phyloP scores from a whole-genome alignment of 2,888 invertebrate species.

The Eupithecia abbreviata region DNA sequence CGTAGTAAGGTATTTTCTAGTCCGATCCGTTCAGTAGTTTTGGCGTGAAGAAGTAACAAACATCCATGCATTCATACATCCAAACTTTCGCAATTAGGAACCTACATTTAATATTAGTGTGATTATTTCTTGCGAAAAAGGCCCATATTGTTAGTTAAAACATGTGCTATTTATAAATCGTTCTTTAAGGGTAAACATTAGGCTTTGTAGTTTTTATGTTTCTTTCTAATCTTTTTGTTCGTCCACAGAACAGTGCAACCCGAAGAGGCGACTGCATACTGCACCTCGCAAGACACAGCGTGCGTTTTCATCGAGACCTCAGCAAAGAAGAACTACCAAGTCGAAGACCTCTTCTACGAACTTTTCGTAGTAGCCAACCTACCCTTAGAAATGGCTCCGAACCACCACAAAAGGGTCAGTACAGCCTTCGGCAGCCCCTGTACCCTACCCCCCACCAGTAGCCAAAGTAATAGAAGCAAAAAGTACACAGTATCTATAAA shows the following conservation, averaged over 20 bases:
- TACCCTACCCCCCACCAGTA: slow-evolving; percentile 87
- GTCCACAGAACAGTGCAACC: slow-evolving; percentile 87
- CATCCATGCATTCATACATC: too few species aligned
- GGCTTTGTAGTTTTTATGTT: background rate
- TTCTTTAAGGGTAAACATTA: background rate
- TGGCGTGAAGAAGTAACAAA: too few species aligned
- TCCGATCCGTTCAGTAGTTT: too few species aligned
- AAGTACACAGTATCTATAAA: slow-evolving; percentile 92
- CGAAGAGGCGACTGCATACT: slow-evolving; percentile 91
- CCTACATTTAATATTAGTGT: too few species aligned
- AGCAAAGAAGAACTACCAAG: slow-evolving; percentile 90
- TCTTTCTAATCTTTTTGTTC: background rate
- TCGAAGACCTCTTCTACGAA: slow-evolving; percentile 93
- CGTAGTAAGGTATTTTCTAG: too few species aligned
- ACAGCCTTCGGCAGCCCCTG: slow-evolving; percentile 90
- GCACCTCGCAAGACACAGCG: slow-evolving; percentile 89
- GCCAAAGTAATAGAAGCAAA: slow-evolving; percentile 86
- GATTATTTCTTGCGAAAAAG: too few species aligned
- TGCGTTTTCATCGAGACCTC: slow-evolving; percentile 93
- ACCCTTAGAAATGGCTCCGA: slow-evolving; percentile 94
- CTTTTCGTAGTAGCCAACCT: slow-evolving; percentile 92
- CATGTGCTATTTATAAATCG: background rate
- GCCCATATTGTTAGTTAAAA: background rate
- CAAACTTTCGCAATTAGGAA: too few species aligned
- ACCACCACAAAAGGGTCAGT: slow-evolving; percentile 91